Percentiles rank a stretch among this genome's conserved stretches.
Evolutionary conservation across 2,797 vertebrate species (phyloP).

Genomic region (Ctenosaura bakeri): DNA sequence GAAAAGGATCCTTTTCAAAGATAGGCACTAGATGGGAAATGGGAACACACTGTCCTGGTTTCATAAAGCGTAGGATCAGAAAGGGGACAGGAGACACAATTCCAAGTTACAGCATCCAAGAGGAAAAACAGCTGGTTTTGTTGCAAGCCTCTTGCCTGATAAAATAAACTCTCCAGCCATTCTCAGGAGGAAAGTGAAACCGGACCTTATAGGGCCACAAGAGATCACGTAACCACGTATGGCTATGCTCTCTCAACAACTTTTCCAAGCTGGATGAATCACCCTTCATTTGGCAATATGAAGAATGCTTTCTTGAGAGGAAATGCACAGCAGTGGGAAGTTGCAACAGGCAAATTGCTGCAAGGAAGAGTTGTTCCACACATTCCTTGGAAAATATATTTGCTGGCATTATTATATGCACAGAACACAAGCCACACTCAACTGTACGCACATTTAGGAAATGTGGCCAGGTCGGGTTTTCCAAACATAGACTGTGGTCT

Average conservation of each 20-base stretch:
- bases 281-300: not conserved
- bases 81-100: not conserved
- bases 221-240: not conserved
- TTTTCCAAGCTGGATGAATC: constrained; percentile 5
- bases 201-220: not conserved
- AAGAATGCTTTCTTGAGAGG: not conserved
- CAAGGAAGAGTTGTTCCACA: not conserved
- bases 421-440: too few species aligned
- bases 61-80: not conserved
- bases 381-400: not conserved
- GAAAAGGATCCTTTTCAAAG: not conserved
- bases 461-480: not conserved
- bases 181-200: not conserved
- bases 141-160: not conserved
- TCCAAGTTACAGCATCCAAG: not conserved
- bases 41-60: not conserved
- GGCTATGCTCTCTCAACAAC: not conserved
- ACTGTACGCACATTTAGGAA: not conserved
- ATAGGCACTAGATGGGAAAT: not conserved
- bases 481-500: too few species aligned
- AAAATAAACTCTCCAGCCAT: not conserved
- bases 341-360: not conserved
- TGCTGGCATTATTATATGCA: not conserved
- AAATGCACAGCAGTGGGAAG: too few species aligned
- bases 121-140: not conserved